Conservation (phyloP, 2,113 vertebrate genomes). For the Lophius piscatorius region DNA sequence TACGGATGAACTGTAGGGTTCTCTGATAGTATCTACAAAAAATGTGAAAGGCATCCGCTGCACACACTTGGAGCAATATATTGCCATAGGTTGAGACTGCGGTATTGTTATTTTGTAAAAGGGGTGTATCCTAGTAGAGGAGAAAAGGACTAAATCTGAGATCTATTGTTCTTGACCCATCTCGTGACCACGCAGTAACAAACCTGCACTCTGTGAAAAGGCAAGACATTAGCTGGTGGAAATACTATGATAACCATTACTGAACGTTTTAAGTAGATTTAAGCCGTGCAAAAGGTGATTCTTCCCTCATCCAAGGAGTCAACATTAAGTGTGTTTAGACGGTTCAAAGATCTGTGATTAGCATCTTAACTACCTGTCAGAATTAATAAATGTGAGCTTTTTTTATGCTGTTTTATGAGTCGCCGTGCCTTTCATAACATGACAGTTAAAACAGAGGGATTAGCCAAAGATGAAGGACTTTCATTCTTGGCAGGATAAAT, state of each 20-base stretch:
- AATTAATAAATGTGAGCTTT: not conserved
- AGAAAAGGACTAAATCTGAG: not conserved
- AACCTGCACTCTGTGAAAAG: slow-evolving; percentile 11
- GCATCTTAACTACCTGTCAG: not conserved
- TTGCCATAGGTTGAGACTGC: not conserved
- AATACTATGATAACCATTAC: slow-evolving; percentile 10
- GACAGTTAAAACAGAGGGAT: not conserved
- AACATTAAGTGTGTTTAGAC: not conserved
- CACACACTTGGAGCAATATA: not conserved
- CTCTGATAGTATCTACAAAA: not conserved
- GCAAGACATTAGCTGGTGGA: not conserved
- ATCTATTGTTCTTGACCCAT: not conserved
- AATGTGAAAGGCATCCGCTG: not conserved
- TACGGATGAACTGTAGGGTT: not conserved
- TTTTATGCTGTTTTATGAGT: not conserved
- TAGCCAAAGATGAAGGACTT: too few relatives aligned
- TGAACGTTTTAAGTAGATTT: not conserved
- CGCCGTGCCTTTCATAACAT: not conserved
- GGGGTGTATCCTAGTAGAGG: too few relatives aligned
- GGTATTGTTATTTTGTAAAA: too few relatives aligned
- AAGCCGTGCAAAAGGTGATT: not conserved
- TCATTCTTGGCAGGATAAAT: not conserved
- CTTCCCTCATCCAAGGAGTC: not conserved
- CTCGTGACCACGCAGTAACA: slow-evolving; percentile 6
- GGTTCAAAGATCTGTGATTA: not conserved